Evolutionary conservation across 2,797 vertebrate genomes (phyloP).

Genomic region (Limnodromus scolopaceus): DNA sequence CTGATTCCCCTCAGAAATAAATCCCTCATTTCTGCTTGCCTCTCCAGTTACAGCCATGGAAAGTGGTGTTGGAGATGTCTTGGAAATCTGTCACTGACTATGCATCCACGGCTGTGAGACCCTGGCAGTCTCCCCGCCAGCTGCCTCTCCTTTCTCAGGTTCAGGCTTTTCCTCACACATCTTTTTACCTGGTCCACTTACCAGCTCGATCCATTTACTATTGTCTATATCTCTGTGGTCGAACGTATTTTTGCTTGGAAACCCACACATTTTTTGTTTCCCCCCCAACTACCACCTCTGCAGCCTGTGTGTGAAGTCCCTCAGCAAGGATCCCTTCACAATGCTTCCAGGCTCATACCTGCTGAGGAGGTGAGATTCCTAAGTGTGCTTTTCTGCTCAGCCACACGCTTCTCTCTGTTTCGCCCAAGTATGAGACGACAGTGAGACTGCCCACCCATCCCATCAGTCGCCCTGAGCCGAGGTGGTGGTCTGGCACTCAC

Average conservation of each 20-base stretch:
- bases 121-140: neutral
- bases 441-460: neutral
- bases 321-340: neutral
- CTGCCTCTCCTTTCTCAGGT: neutral
- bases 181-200: neutral
- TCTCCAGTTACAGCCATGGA: neutral
- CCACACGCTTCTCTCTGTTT: neutral
- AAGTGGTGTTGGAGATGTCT: neutral
- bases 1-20: neutral
- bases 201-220: neutral
- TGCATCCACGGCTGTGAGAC: rapidly evolving
- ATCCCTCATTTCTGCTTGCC: rapidly evolving
- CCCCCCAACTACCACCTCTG: neutral
- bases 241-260: neutral
- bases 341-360: neutral
- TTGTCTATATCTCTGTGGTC: neutral
- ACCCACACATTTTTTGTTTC: rapidly evolving
- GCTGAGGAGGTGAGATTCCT: neutral
- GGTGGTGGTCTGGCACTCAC: neutral
- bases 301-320: neutral
- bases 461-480: neutral
- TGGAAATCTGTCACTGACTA: neutral
- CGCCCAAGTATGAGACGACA: neutral
- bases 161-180: neutral
- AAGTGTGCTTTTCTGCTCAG: neutral